Base-by-base conservation (phyloP, 1,140 invertebrate species). In the Aphidius ervi region DNA sequence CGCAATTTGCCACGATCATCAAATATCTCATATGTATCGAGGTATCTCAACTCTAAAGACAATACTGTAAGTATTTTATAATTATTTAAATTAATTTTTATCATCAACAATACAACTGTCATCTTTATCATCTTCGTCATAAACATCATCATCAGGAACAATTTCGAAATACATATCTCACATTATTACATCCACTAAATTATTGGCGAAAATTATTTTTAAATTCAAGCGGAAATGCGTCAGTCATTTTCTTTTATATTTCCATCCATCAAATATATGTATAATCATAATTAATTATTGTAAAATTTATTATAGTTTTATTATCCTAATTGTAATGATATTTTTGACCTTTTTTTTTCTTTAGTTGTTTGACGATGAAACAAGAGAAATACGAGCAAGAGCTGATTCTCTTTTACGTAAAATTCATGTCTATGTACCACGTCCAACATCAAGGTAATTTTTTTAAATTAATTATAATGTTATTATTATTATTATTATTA, bases 331-430 rank as follows among this genome's bases (percentile, higher is more conserved):
- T 16, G 0, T 16, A 16, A 16, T 16, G 16, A 16, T 16, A 16
- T 16, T 16, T 16, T 16, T 16, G 16, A 16, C 0, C 16, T 16
- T 16, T 16, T 16, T 70, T 53, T 70, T 71, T 57, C 9, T 64
- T 53, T 67, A 93, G 91, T 82, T 83, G 61, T 93, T 91, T 76
- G 87, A 91, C 73, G 89, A 91, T 75, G 90, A 92, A 78, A 86
- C 87, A 54, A 84, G 85, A 68, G 83, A 86, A 64, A 92, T 93
- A 73, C 84, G 90, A 59, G 86, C 90, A 16, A 85, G 88, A 67
- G 88, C 90, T 10, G 85, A 87, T 62, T 84, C 87, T 57, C 80
- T 92, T 48, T 79, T 92, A 63, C 85, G 85, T 63, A 84, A 85
- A 67, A 83, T 91, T 62, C 87, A 91, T 67, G 84, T 86, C 37